These are phyloP conservation scores for Jacana jacana DNA, from an alignment of 2,113 vertebrate species.

Conservation along the genomic window DNA sequence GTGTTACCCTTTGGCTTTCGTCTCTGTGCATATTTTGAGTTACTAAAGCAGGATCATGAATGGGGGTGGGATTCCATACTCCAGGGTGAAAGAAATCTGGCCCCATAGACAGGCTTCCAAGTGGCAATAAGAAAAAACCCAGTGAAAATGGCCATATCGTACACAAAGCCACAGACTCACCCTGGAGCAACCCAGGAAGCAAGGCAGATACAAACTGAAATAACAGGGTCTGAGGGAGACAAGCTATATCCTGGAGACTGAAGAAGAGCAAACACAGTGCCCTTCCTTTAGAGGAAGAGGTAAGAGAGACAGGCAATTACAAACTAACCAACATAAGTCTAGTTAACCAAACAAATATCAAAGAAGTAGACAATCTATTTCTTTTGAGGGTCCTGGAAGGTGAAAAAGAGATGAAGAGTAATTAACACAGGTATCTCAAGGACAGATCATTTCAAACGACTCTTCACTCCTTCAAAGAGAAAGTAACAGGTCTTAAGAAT, in stretches of 20 bases:
- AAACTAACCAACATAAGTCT: background rate
- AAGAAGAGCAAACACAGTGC: background rate
- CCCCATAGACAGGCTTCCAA: background rate
- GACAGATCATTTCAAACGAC: background rate
- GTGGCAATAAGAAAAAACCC: background rate
- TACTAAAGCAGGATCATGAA: background rate
- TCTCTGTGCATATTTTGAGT: background rate
- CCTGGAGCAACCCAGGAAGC: background rate
- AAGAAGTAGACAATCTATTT: background rate
- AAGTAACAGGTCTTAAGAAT: background rate
- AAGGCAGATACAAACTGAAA: background rate
- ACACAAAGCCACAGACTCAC: background rate
- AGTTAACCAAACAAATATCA: background rate
- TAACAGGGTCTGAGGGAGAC: background rate
- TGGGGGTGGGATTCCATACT: background rate
- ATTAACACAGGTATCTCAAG: background rate
- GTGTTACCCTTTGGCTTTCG: background rate
- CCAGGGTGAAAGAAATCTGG: background rate
- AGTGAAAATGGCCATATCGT: fast-evolving
- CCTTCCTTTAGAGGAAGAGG: background rate
- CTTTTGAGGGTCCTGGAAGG: background rate
- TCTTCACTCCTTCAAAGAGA: background rate
- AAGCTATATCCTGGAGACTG: background rate
- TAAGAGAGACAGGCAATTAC: background rate
- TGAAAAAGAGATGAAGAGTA: background rate